Percentiles rank a stretch among this genome's conserved stretches.
phyloP scores from a whole-genome alignment of 1,140 invertebrate genomes.

The Camponotus vicinus region DNA sequence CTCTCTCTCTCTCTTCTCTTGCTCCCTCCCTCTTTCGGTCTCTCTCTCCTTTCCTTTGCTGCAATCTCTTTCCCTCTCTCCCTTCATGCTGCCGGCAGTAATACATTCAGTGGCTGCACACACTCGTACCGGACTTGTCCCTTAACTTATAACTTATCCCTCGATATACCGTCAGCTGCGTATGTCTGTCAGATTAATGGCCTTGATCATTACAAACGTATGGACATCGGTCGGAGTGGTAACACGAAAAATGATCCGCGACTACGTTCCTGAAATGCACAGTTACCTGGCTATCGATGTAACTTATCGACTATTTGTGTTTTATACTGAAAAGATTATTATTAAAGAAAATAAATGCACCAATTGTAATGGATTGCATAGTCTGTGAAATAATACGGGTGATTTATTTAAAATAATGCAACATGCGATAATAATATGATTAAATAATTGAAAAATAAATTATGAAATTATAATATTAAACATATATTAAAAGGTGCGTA shows the following conservation, averaged over 20 bases:
- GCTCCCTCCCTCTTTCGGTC: not conserved
- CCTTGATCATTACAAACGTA: slow-evolving; percentile 57
- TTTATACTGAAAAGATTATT: slow-evolving; percentile 25
- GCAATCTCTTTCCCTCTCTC: not conserved
- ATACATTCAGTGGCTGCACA: slow-evolving; percentile 60
- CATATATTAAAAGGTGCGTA: not conserved
- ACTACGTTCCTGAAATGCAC: slow-evolving; percentile 7
- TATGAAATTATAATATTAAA: not conserved
- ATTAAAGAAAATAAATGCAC: not conserved
- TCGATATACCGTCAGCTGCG: slow-evolving; percentile 54
- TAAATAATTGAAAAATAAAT: not conserved
- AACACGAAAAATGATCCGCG: slow-evolving; percentile 38
- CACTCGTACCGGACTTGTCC: slow-evolving; percentile 29
- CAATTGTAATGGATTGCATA: not conserved
- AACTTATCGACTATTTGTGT: slow-evolving; percentile 19
- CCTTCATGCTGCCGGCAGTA: slow-evolving; percentile 5
- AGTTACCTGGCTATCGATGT: not conserved
- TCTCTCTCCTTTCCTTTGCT: not conserved
- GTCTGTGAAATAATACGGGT: not conserved
- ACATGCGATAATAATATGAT: not conserved
- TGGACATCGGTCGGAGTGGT: slow-evolving; percentile 7
- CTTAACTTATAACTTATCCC: slow-evolving; percentile 65
- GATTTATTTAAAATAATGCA: not conserved
- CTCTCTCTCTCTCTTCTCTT: too few relatives aligned
- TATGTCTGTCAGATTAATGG: slow-evolving; percentile 55